phyloP scores from a whole-genome alignment of 1,140 invertebrate species.

The Macrosteles quadrilineatus region DNA sequence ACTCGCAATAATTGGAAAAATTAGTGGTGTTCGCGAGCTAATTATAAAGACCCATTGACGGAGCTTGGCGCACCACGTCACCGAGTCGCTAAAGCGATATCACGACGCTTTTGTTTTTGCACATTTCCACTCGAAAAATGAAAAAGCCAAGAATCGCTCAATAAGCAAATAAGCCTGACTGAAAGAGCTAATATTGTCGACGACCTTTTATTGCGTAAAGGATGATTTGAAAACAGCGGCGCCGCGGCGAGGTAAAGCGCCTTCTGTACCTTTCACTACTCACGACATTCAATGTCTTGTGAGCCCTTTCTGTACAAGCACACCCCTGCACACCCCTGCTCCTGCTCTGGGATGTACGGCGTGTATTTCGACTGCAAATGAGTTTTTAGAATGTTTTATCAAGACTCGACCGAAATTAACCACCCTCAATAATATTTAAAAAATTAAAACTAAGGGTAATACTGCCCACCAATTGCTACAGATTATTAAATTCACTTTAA shows the following conservation, averaged over 20 bases:
- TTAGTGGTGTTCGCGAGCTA: slow-evolving; percentile 1
- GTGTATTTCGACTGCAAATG: too few relatives aligned
- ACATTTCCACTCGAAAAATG: slow-evolving; percentile 24
- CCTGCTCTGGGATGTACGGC: too few relatives aligned
- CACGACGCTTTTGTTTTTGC: background rate
- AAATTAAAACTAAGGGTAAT: too few relatives aligned
- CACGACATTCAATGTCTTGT: too few relatives aligned
- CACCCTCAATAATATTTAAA: too few relatives aligned
- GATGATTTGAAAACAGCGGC: background rate
- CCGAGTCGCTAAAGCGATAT: background rate
- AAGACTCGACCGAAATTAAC: too few relatives aligned
- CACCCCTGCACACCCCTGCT: too few relatives aligned
- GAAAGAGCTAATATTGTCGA: slow-evolving; percentile 9
- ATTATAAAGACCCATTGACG: background rate
- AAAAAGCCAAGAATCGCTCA: slow-evolving; percentile 23
- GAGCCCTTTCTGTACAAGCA: too few relatives aligned
- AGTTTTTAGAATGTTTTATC: too few relatives aligned
- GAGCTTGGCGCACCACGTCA: background rate
- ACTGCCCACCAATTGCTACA: too few relatives aligned
- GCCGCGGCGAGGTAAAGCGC: background rate
- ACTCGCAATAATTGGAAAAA: slow-evolving; percentile 25
- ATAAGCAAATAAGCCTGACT: slow-evolving; percentile 9
- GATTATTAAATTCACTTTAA: too few relatives aligned
- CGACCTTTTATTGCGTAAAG: background rate
- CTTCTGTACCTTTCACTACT: too few relatives aligned